These are phyloP conservation scores for Dinocampus coccinellae DNA, from an alignment of 2,888 invertebrate species.

Conservation along the genomic window DNA sequence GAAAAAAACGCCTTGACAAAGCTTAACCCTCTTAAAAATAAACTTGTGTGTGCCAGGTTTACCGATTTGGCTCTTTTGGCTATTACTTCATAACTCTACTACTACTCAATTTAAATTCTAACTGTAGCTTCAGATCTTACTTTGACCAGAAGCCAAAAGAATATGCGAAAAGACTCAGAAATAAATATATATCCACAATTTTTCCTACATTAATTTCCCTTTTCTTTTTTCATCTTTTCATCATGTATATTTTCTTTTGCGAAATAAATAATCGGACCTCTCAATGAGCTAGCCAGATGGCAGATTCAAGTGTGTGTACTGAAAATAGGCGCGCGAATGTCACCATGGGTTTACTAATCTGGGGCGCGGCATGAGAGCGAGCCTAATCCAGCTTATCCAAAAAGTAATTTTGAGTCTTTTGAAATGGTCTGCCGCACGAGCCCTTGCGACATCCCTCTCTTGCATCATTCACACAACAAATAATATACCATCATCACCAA, in stretches of 20 bases:
- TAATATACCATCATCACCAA: conserved; percentile 20
- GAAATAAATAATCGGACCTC: conserved; percentile 33
- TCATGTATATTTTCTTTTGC: background rate
- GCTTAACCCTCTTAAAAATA: conserved; percentile 64
- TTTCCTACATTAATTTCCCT: background rate
- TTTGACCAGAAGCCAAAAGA: background rate
- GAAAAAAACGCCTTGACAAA: conserved; percentile 56
- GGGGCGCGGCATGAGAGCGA: conserved; percentile 67
- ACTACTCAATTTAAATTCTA: conserved; percentile 2
- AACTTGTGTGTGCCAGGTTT: conserved; percentile 57
- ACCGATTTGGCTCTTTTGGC: conserved; percentile 53
- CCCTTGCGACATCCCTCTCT: conserved; percentile 35
- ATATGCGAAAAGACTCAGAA: background rate
- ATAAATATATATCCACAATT: background rate
- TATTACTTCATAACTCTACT: background rate
- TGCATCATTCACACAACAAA: conserved; percentile 25
- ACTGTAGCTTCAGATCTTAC: background rate
- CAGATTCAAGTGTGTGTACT: conserved; percentile 11
- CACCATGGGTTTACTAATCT: conserved; percentile 66
- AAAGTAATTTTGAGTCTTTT: conserved; percentile 77
- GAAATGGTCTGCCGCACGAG: conserved; percentile 62
- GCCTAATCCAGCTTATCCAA: conserved; percentile 76
- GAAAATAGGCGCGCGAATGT: conserved; percentile 51
- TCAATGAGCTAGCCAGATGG: conserved; percentile 30
- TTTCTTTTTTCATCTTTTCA: conserved; percentile 10